Conservation (phyloP, 2,888 invertebrate species). For the Troglohyphantes excavatus region DNA sequence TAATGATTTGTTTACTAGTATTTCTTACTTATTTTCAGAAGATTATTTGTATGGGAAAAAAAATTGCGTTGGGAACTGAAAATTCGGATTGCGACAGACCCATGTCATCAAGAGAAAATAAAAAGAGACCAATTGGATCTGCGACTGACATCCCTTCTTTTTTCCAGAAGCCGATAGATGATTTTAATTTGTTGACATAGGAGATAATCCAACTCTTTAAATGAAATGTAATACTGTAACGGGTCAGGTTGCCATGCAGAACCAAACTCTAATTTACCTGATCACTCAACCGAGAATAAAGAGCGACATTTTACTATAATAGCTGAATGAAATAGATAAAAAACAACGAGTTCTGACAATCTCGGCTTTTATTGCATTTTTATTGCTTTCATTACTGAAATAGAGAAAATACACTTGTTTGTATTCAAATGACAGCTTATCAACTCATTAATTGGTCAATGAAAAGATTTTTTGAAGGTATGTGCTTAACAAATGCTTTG, state of each 20-base stretch:
- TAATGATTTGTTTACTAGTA: no score
- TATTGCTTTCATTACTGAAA: not conserved
- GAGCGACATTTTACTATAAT: not conserved
- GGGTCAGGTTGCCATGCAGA: slow-evolving; percentile 15
- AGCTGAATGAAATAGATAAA: not conserved
- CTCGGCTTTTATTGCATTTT: slow-evolving; percentile 15
- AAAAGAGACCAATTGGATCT: no score
- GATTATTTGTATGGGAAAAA: no score
- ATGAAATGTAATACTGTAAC: slow-evolving; percentile 4
- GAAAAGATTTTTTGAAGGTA: not conserved
- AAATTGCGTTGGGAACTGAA: no score
- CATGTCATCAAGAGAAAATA: not conserved
- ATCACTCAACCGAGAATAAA: slow-evolving; percentile 32
- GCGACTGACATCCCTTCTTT: not conserved
- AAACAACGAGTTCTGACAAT: slow-evolving; percentile 5
- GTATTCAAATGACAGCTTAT: not conserved
- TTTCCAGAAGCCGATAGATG: slow-evolving; percentile 3
- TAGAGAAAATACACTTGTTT: not conserved
- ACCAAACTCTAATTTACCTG: slow-evolving; percentile 10
- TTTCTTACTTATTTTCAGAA: no score
- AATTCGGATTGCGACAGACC: not conserved
- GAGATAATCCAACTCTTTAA: slow-evolving; percentile 17
- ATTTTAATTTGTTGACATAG: slow-evolving; percentile 30
- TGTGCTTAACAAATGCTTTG: not conserved
- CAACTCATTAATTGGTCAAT: not conserved